Base-by-base conservation (phyloP, 2,113 vertebrate species). In the Empidonax traillii region DNA sequence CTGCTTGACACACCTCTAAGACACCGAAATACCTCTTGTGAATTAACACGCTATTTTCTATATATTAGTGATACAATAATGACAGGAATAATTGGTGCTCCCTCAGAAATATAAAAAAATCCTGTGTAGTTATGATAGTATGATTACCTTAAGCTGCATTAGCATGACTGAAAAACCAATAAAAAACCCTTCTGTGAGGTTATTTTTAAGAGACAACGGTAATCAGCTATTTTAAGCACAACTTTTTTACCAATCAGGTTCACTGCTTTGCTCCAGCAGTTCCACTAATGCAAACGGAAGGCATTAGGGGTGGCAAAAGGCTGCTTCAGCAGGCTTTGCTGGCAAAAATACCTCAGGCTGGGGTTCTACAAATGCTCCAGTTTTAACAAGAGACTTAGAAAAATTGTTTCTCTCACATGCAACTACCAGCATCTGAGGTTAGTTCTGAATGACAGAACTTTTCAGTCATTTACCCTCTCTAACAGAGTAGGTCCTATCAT, bases 351-450 rank as follows among this genome's bases (percentile, higher is more conserved):
- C 27, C 35, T 37, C 20, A 28, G 10, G 35, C 23, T 27, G 63
- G 14, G 23, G 37, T 59, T 82, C 62, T 61, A 67, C 47, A 71
- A 89, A 81, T 16, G 30, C 25, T 62, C 18, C 14, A 55, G 47
- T 12, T 71, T 8, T 30, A 81, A 22, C 17, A 61, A 30, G 24
- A 87, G 51, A 58, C 69, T 51, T 71, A 66, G 66, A 90, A 82
- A 52, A 52, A 52, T 5, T 1, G 17, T 47, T 80, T 37, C 55
- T 71, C 33, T 56, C 0, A 0, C n/a, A 10, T 13, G 28, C 31
- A 67, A 66, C 59, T 33, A 74, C 33, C 35, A 76, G 17, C 1
- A 0, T 13, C 31, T 9, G 30, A 63, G 72, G 33, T 21, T 23
- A 76, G 30, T 17, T 52, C 4, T 14, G 33, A 83, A 46, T 16